These are phyloP conservation scores for Vespertilio murinus DNA, from an alignment of 2,797 vertebrate species.

Conservation along the genomic window DNA sequence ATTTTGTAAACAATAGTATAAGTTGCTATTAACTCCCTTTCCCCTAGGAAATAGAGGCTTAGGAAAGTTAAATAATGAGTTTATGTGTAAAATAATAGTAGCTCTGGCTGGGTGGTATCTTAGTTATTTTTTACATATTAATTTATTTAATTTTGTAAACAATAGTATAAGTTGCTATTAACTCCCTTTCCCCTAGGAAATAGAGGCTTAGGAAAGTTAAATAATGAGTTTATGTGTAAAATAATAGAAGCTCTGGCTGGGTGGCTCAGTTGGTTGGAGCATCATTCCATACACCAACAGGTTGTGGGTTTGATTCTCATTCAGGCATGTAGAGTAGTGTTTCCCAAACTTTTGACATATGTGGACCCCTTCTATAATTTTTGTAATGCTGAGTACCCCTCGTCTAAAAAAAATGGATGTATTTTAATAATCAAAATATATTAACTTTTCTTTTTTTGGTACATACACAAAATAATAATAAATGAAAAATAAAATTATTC, in stretches of 20 bases:
- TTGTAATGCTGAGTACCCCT: too few relatives aligned
- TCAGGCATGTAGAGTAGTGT: background rate
- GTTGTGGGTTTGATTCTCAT: background rate
- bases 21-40: background rate
- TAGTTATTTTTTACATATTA: background rate
- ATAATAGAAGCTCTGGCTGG: background rate
- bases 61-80: conserved; percentile 2
- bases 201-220: background rate
- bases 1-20: background rate
- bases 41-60: background rate
- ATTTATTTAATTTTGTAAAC: conserved; percentile 13
- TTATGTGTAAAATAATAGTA: background rate
- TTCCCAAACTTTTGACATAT: too few relatives aligned
- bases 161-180: background rate
- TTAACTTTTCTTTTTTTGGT: too few relatives aligned
- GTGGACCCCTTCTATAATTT: too few relatives aligned
- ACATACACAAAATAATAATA: too few relatives aligned
- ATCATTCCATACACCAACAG: background rate
- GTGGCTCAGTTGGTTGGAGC: background rate
- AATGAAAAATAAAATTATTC: too few relatives aligned
- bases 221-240: background rate
- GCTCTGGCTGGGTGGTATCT: background rate
- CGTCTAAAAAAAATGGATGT: too few relatives aligned
- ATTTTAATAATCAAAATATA: too few relatives aligned
- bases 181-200: background rate